Percentiles rank a stretch among this genome's conserved stretches.
phyloP scores from a whole-genome alignment of 2,797 vertebrate genomes.

The Alca torda region DNA sequence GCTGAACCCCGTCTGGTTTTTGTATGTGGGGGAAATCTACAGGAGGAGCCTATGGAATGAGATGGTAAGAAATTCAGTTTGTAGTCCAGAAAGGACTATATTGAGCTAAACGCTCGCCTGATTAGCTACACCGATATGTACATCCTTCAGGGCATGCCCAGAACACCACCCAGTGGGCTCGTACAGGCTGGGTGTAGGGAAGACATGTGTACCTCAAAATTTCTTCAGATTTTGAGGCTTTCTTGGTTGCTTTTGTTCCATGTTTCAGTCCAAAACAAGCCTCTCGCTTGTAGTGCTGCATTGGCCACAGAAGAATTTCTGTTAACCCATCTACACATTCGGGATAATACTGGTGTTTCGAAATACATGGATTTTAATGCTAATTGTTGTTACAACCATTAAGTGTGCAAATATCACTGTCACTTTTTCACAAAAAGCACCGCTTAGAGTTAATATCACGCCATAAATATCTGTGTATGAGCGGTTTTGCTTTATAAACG shows the following conservation, averaged over 20 bases:
- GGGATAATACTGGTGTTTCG: background rate
- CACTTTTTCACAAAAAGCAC: background rate
- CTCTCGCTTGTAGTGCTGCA: background rate
- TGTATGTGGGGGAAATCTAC: background rate
- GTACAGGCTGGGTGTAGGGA: background rate
- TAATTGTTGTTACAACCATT: background rate
- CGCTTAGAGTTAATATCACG: background rate
- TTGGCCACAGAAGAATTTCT: background rate
- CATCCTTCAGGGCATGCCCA: background rate
- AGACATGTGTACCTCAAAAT: background rate
- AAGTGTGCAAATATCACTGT: background rate
- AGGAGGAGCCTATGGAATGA: background rate
- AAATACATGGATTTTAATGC: background rate
- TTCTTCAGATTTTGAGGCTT: background rate
- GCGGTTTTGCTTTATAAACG: background rate
- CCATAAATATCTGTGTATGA: background rate
- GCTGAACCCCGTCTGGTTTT: background rate
- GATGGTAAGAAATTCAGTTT: background rate
- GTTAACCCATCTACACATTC: background rate
- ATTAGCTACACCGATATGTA: background rate
- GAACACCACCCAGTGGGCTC: background rate
- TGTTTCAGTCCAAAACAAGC: background rate
- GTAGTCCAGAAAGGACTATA: background rate
- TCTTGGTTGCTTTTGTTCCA: background rate
- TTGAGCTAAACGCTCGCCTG: background rate